A percentile compares a stretch with the other conserved stretches of the same genome.
Evolutionary conservation across 2,797 vertebrate genomes (phyloP).

Genomic region (Scleropages formosus): DNA sequence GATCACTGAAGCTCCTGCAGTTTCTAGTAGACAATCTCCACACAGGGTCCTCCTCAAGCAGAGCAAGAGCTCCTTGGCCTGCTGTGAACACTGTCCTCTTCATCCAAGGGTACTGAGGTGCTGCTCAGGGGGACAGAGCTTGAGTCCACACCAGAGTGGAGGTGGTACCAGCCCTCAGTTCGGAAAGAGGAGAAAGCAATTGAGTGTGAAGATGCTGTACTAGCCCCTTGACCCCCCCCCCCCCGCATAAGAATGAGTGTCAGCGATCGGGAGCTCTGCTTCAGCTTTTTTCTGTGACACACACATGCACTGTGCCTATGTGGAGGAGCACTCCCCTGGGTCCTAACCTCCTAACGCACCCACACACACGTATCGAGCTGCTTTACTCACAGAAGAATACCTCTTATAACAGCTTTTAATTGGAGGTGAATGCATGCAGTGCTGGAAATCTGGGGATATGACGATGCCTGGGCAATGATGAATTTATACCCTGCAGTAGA

Average conservation of each 20-base stretch:
- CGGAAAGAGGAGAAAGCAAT: slow-evolving; percentile 31
- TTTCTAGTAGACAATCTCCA: not conserved
- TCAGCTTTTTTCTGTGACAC: slow-evolving; percentile 24
- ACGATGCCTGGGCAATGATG: too few relatives aligned
- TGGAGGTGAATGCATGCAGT: not conserved
- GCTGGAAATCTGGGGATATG: too few relatives aligned
- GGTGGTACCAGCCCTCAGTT: slow-evolving; percentile 47
- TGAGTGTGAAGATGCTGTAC: slow-evolving; percentile 37
- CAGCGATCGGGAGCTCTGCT: slow-evolving; percentile 43
- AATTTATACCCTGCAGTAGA: too few relatives aligned
- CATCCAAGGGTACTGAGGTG: not conserved
- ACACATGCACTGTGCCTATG: slow-evolving; percentile 42
- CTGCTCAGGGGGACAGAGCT: slow-evolving; percentile 37
- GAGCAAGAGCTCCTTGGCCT: not conserved
- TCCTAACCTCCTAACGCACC: slow-evolving; percentile 20
- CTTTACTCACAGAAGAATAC: not conserved
- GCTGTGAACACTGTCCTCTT: not conserved
- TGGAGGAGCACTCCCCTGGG: slow-evolving; percentile 18
- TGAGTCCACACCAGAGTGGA: slow-evolving; percentile 36
- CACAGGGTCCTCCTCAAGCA: not conserved
- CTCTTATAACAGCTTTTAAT: not conserved
- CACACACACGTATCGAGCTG: slow-evolving; percentile 4
- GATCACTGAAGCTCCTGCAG: not conserved
- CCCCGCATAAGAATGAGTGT: slow-evolving; percentile 50
- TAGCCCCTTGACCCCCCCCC: slow-evolving; percentile 24